A percentile compares a stretch with the other conserved stretches of the same genome.
Conservation (phyloP, 1,140 invertebrate genomes). For the Arion vulgaris region DNA sequence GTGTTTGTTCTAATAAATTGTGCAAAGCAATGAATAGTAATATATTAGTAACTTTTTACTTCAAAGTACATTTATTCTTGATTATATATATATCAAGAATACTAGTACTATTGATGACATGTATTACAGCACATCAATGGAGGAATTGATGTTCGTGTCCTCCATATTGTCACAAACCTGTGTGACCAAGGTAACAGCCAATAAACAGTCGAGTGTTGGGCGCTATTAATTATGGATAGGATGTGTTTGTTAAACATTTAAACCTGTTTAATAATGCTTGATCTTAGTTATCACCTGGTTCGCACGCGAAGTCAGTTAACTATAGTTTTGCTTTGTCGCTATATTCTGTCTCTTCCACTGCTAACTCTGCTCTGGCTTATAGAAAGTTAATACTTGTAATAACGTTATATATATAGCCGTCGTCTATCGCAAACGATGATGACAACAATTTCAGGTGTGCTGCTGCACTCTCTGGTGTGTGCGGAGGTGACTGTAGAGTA, state of each 20-base stretch:
- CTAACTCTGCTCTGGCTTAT: no score
- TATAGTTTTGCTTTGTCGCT: no score
- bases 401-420: no score
- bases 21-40: background rate
- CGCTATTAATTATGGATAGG: background rate
- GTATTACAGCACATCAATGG: background rate
- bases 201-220: background rate
- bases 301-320: no score
- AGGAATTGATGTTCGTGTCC: conserved; percentile 21
- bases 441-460: no score
- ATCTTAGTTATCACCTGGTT: no score
- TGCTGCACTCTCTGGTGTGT: no score
- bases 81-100: background rate
- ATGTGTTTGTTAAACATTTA: background rate
- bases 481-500: no score
- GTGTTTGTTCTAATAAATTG: background rate
- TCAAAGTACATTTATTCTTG: background rate
- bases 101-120: background rate
- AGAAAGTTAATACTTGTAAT: no score
- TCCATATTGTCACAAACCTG: conserved; percentile 35
- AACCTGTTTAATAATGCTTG: background rate
- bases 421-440: no score
- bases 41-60: background rate
- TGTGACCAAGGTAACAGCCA: conserved; percentile 31
- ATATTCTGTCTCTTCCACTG: no score